Conservation (phyloP, 2,888 invertebrate species). For the Pinctada fucata region DNA sequence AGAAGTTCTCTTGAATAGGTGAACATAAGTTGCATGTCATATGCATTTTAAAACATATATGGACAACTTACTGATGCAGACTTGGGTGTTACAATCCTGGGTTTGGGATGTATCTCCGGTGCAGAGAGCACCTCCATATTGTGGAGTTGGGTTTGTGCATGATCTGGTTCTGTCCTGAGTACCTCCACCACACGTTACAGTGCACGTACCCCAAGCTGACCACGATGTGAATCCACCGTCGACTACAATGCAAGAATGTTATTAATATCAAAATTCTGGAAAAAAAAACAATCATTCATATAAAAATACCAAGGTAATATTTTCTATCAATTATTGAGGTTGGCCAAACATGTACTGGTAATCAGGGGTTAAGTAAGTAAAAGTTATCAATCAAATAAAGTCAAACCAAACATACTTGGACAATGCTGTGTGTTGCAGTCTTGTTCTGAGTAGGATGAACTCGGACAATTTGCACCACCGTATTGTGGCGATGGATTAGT, state of each 20-base stretch:
- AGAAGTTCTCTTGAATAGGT: no score
- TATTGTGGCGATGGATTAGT: not conserved
- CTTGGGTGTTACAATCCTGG: not conserved
- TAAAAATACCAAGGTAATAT: not conserved
- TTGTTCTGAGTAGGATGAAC: not conserved
- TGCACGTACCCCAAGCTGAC: not conserved
- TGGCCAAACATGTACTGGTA: not conserved
- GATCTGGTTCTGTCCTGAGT: not conserved
- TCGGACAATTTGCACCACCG: not conserved
- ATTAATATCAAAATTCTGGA: no score
- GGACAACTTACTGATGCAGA: constrained; percentile 3
- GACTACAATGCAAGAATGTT: not conserved
- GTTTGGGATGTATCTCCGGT: not conserved
- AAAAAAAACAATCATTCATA: no score
- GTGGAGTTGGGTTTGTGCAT: not conserved
- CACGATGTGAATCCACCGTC: not conserved
- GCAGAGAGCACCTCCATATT: not conserved
- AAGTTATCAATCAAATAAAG: not conserved
- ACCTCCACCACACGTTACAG: not conserved
- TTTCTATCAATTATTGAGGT: not conserved
- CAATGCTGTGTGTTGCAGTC: not conserved
- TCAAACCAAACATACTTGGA: not conserved
- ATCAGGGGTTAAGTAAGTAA: not conserved
- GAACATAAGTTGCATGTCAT: no score
- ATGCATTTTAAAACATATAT: not conserved